Conservation (phyloP, 2,797 vertebrate species). For the Macroramphosus scolopax region DNA sequence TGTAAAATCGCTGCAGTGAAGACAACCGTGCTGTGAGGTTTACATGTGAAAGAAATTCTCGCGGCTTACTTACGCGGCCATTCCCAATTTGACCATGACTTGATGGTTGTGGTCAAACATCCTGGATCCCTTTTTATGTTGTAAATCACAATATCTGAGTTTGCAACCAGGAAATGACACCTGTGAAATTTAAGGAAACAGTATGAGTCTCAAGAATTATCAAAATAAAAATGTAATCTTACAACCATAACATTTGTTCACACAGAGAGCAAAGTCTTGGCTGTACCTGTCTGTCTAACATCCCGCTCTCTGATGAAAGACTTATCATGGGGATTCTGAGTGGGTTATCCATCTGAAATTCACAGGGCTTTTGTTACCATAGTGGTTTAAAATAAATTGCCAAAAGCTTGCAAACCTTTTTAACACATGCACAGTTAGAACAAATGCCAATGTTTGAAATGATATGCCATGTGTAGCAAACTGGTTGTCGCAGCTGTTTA, state of each 20-base stretch:
- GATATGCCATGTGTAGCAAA: not conserved
- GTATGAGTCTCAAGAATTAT: not conserved
- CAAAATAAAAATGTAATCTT: not conserved
- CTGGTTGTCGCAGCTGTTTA: not conserved
- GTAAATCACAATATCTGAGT: slow-evolving; percentile 22
- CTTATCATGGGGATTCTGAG: slow-evolving; percentile 60
- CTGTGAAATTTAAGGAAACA: slow-evolving; percentile 40
- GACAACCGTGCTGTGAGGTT: too few species aligned
- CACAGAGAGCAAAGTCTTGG: slow-evolving; percentile 5
- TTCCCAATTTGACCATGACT: slow-evolving; percentile 22
- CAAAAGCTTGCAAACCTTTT: not conserved
- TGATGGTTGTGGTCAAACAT: slow-evolving; percentile 32
- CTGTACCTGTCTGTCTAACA: slow-evolving; percentile 60
- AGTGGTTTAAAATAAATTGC: not conserved
- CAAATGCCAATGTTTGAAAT: not conserved
- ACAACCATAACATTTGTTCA: slow-evolving; percentile 9
- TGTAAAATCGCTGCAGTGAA: too few species aligned
- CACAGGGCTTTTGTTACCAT: slow-evolving; percentile 32
- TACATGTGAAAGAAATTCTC: too few species aligned
- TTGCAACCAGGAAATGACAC: slow-evolving; percentile 62
- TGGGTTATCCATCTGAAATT: slow-evolving; percentile 69
- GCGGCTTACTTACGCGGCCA: slow-evolving; percentile 45
- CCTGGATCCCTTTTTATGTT: slow-evolving; percentile 47
- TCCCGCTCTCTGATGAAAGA: slow-evolving; percentile 46
- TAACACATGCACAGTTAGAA: not conserved